Conservation (phyloP, 2,113 vertebrate species). For the Dicentrarchus labrax region DNA sequence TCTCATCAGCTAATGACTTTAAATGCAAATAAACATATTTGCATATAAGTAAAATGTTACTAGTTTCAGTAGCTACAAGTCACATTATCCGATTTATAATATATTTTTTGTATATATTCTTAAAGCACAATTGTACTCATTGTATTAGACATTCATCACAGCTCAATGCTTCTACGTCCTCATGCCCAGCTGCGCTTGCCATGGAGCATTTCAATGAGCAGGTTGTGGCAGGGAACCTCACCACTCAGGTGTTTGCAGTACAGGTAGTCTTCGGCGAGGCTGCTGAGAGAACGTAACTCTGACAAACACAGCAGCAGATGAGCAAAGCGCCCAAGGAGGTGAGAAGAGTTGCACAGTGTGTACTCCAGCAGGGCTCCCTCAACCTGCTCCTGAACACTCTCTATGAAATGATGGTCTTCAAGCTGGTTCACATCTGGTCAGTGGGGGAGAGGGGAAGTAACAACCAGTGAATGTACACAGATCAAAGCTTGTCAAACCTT, state of each 20-base stretch:
- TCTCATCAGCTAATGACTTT: too few species aligned
- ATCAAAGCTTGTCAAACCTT: background rate
- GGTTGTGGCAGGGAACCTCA: slow-evolving; percentile 94
- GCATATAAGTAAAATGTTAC: too few species aligned
- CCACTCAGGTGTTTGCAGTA: slow-evolving; percentile 91
- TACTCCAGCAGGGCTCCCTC: slow-evolving; percentile 91
- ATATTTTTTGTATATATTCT: background rate
- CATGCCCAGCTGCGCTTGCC: slow-evolving; percentile 87
- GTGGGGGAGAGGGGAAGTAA: background rate
- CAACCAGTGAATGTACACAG: background rate
- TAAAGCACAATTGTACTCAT: background rate
- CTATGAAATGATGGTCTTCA: slow-evolving; percentile 88
- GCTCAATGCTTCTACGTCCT: slow-evolving; percentile 6
- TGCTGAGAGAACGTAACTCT: slow-evolving; percentile 89
- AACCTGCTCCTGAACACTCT: slow-evolving; percentile 91
- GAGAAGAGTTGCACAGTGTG: slow-evolving; percentile 88
- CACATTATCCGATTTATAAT: too few species aligned
- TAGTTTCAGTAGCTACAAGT: background rate
- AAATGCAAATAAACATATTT: too few species aligned
- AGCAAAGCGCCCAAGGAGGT: slow-evolving; percentile 87
- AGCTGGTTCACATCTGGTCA: slow-evolving; percentile 89
- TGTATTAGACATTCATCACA: background rate
- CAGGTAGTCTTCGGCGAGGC: slow-evolving; percentile 93
- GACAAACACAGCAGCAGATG: slow-evolving; percentile 90
- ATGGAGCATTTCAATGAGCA: slow-evolving; percentile 95